Evolutionary conservation across 2,888 invertebrate species (phyloP).

Genomic region (Salpingus planirostris): DNA sequence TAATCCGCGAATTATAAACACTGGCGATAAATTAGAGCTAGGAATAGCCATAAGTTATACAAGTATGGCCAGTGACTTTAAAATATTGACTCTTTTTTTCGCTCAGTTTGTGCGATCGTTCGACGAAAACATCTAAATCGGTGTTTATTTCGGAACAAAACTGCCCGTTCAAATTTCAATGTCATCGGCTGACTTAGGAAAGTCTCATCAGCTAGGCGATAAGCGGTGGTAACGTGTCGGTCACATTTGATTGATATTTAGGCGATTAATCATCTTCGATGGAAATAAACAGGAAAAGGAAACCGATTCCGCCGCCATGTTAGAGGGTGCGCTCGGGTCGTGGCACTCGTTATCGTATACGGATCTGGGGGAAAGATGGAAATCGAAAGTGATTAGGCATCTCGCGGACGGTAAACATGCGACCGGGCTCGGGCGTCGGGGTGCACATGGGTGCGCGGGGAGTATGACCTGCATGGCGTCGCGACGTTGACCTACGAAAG

Average conservation of each 20-base stretch:
- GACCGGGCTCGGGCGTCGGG: no score
- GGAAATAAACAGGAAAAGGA: no score
- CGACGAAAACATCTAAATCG: not conserved
- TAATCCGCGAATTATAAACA: slow-evolving; percentile 9
- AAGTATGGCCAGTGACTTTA: slow-evolving; percentile 12
- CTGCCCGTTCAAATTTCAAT: slow-evolving; percentile 7
- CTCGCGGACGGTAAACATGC: no score
- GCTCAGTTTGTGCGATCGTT: not conserved
- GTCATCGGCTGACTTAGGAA: slow-evolving; percentile 8
- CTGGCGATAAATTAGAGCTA: slow-evolving; percentile 5
- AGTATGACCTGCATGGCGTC: slow-evolving; percentile 19
- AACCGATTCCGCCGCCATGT: no score
- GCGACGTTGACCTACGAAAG: slow-evolving; percentile 34
- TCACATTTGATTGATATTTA: slow-evolving; percentile 7
- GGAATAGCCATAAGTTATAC: slow-evolving; percentile 7
- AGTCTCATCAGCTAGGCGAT: no score
- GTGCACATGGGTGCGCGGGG: no score
- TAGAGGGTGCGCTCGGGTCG: no score
- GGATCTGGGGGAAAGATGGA: no score
- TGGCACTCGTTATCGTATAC: no score
- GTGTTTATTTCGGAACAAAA: slow-evolving; percentile 3
- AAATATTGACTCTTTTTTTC: slow-evolving; percentile 9
- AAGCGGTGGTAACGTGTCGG: not conserved
- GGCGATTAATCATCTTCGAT: slow-evolving; percentile 7
- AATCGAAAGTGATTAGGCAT: no score